These are phyloP conservation scores for Diaperis boleti DNA, from an alignment of 2,888 invertebrate species.

Conservation along the genomic window DNA sequence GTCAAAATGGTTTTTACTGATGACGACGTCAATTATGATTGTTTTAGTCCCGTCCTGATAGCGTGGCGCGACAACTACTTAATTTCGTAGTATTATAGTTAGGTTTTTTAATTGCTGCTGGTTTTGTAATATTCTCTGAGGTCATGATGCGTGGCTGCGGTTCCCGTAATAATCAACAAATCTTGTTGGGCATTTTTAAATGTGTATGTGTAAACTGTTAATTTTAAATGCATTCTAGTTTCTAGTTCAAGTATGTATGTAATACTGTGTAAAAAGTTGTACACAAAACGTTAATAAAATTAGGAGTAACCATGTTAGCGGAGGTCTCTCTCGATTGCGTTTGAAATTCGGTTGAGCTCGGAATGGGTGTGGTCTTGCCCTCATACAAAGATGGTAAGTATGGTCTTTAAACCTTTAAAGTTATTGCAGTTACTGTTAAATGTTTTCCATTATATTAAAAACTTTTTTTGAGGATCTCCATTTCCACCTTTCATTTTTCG, in stretches of 20 bases:
- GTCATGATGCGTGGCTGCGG: slow-evolving; percentile 9
- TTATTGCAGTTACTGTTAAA: too few species aligned
- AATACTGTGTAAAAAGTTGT: slow-evolving; percentile 55
- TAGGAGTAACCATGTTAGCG: slow-evolving; percentile 45
- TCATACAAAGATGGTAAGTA: too few species aligned
- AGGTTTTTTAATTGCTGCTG: slow-evolving; percentile 22
- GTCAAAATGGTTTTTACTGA: slow-evolving; percentile 37
- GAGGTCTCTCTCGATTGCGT: slow-evolving; percentile 10
- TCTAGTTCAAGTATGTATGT: slow-evolving; percentile 53
- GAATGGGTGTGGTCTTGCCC: too few species aligned
- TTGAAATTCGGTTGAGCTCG: too few species aligned
- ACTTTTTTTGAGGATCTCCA: too few species aligned
- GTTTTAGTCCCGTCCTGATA: slow-evolving; percentile 16
- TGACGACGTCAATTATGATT: slow-evolving; percentile 27
- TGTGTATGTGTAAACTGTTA: slow-evolving; percentile 39
- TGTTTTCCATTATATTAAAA: too few species aligned
- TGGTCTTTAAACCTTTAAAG: too few species aligned
- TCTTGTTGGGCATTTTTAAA: slow-evolving; percentile 36
- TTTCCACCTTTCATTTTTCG: too few species aligned
- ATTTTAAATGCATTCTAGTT: slow-evolving; percentile 39
- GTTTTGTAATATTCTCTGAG: slow-evolving; percentile 5
- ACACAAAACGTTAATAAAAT: slow-evolving; percentile 55
- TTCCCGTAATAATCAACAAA: slow-evolving; percentile 7
- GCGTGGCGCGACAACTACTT: slow-evolving; percentile 27
- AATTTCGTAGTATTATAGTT: slow-evolving; percentile 33